Conservation (phyloP, 37 sponge, comb jelly and placozoan genomes). For the Spongia lamella region DNA sequence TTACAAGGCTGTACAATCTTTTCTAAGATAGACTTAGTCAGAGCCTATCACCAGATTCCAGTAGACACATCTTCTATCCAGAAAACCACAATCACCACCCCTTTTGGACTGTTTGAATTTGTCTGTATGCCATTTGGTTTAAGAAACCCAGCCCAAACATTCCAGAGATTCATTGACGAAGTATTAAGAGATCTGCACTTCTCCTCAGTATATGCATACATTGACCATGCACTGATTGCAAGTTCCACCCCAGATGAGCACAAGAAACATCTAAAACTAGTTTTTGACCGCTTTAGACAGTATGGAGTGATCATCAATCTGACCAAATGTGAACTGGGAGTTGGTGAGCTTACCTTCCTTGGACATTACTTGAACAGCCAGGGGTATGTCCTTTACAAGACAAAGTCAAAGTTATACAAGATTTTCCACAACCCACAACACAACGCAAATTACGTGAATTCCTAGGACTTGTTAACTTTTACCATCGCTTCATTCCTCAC, state of each 20-base stretch:
- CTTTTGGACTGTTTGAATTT: slow-evolving; percentile 30
- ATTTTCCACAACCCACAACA: no score
- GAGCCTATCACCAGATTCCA: slow-evolving; percentile 30
- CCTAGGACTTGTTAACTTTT: no score
- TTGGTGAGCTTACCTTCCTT: neutral
- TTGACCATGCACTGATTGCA: slow-evolving; percentile 6
- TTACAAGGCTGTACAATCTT: slow-evolving; percentile 26
- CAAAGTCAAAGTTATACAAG: no score
- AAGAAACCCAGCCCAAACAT: slow-evolving; percentile 25
- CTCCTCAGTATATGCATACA: slow-evolving; percentile 31
- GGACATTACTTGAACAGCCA: neutral
- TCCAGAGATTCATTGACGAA: slow-evolving; percentile 27
- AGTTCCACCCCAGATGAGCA: slow-evolving; percentile 21
- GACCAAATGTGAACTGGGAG: no score
- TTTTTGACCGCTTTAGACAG: slow-evolving; percentile 4
- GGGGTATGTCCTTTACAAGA: no score
- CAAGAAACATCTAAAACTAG: slow-evolving; percentile 2
- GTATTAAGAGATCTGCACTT: slow-evolving; percentile 9
- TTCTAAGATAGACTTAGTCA: slow-evolving; percentile 8
- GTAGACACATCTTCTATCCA: slow-evolving; percentile 11
- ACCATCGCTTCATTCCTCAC: no score
- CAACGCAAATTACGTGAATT: neutral
- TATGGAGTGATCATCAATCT: no score
- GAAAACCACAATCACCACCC: slow-evolving; percentile 23
- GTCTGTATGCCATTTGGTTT: slow-evolving; percentile 36